Conservation (phyloP, 2,888 invertebrate species). For the Deroplatys truncata region DNA sequence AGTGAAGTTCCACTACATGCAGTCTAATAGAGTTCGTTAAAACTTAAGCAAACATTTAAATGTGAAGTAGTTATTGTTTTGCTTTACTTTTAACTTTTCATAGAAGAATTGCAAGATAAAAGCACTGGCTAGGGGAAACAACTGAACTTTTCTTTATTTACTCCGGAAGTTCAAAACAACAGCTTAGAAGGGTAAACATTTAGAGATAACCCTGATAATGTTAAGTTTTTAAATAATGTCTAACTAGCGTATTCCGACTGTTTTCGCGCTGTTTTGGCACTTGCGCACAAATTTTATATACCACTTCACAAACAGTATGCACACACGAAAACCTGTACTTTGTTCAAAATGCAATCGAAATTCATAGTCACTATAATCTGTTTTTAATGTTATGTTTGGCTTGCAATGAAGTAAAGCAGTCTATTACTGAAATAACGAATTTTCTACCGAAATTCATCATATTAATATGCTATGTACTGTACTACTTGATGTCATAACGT, state of each 20-base stretch:
- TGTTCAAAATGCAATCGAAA: constrained; percentile 25
- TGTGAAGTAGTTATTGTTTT: too few relatives aligned
- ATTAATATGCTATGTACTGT: not conserved
- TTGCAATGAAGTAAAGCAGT: not conserved
- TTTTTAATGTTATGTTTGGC: not conserved
- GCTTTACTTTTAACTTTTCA: too few relatives aligned
- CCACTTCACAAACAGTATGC: not conserved
- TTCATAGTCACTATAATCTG: constrained; percentile 17
- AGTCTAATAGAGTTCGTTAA: too few relatives aligned
- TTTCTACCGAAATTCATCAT: not conserved
- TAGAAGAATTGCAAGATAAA: too few relatives aligned
- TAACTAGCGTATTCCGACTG: not conserved
- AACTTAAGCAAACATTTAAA: too few relatives aligned
- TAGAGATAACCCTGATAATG: too few relatives aligned
- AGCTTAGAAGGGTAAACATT: too few relatives aligned
- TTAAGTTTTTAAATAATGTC: not conserved
- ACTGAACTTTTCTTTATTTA: too few relatives aligned
- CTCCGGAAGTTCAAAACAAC: too few relatives aligned
- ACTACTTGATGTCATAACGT: not conserved
- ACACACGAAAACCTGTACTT: not conserved
- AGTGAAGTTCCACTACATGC: too few relatives aligned
- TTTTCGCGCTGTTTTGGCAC: not conserved
- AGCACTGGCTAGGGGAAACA: too few relatives aligned
- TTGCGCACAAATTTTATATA: not conserved
- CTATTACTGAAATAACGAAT: not conserved